Percentiles rank a stretch among this genome's conserved stretches.
These are phyloP conservation scores for Tholera decimalis DNA, from an alignment of 2,888 invertebrate genomes.

Conservation along the genomic window DNA sequence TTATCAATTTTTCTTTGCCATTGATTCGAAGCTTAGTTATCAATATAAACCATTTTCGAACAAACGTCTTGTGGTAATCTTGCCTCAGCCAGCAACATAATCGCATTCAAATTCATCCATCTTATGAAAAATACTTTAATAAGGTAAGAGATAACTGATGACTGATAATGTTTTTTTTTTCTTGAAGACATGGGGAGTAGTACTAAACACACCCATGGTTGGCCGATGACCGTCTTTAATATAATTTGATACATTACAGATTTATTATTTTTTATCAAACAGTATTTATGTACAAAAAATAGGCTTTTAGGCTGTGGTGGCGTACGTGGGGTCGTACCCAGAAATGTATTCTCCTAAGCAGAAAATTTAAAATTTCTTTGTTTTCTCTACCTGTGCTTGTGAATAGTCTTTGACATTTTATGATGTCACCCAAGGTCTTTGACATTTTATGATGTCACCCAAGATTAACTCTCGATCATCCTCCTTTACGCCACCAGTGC, in stretches of 20 bases:
- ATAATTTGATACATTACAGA: background rate
- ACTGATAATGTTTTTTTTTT: slow-evolving; percentile 28
- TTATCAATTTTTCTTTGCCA: background rate
- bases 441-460: too few relatives aligned
- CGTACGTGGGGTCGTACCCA: too few relatives aligned
- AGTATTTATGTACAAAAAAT: too few relatives aligned
- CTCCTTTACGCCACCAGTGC: too few relatives aligned
- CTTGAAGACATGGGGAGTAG: slow-evolving; percentile 23
- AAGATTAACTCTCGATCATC: too few relatives aligned
- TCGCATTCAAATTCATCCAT: slow-evolving; percentile 40
- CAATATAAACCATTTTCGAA: slow-evolving; percentile 21
- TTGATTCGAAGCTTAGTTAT: slow-evolving; percentile 16
- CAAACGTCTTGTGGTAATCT: slow-evolving; percentile 16
- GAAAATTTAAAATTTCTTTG: too few relatives aligned
- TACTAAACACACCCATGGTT: slow-evolving; percentile 34
- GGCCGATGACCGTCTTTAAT: slow-evolving; percentile 1
- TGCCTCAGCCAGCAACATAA: slow-evolving; percentile 12
- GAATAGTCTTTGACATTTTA: too few relatives aligned
- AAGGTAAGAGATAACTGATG: slow-evolving; percentile 1
- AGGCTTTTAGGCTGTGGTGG: background rate
- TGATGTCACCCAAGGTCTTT: too few relatives aligned
- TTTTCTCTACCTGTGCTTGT: too few relatives aligned
- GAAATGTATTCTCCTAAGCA: too few relatives aligned
- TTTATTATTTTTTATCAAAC: background rate
- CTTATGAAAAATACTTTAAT: slow-evolving; percentile 30